Percentiles rank a stretch among this genome's conserved stretches.
These are phyloP conservation scores for Dasyurus viverrinus DNA, from an alignment of 2,113 vertebrate genomes.

Conservation along the genomic window DNA sequence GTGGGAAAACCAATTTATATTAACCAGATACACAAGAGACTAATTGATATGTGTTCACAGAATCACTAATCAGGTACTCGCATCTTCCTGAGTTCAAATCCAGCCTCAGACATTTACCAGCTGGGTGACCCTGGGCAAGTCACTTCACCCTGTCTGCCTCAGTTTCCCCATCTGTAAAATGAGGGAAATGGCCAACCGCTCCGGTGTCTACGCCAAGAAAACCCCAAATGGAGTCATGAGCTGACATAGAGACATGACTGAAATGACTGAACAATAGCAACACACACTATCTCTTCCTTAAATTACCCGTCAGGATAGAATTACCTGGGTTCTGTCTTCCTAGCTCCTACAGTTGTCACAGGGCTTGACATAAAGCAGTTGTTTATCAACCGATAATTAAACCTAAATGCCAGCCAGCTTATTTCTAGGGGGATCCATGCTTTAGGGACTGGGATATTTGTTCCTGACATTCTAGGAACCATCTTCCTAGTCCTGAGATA, in stretches of 20 bases:
- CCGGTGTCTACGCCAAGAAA: no score
- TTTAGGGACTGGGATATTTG: background rate
- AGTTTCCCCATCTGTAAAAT: background rate
- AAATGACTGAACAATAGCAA: background rate
- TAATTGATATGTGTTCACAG: background rate
- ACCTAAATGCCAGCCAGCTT: background rate
- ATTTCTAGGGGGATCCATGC: background rate
- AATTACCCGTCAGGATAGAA: background rate
- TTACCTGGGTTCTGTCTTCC: background rate
- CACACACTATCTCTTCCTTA: background rate
- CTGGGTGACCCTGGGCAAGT: background rate
- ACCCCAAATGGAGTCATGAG: background rate
- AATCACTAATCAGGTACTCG: background rate
- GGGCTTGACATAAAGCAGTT: background rate
- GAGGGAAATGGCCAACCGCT: background rate
- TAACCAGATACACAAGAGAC: background rate
- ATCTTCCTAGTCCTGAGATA: background rate
- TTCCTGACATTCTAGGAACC: background rate
- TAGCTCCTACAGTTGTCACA: background rate
- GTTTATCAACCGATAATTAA: background rate
- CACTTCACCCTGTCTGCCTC: background rate
- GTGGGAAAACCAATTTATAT: background rate
- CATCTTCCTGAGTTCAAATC: background rate
- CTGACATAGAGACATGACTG: background rate
- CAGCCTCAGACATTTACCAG: background rate